Evolutionary conservation across 2,888 invertebrate genomes (phyloP).

Genomic region (Trissoscelio sp.): DNA sequence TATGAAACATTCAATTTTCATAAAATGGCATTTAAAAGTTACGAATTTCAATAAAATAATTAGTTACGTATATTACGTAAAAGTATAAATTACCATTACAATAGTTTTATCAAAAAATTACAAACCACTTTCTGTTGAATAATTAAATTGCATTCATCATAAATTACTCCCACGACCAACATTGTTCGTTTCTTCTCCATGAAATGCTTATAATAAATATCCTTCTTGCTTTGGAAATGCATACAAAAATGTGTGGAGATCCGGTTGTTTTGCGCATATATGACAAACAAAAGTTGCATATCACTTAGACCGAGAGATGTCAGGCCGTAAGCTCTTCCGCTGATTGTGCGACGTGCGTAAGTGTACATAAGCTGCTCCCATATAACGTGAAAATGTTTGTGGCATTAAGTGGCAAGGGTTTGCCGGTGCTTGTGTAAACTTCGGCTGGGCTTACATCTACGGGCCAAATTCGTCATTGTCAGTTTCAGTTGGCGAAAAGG

Average conservation of each 20-base stretch:
- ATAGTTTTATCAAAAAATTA: no score
- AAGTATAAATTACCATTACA: no score
- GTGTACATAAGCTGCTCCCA: conserved; percentile 28
- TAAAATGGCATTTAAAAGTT: no score
- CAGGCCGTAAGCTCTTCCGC: conserved; percentile 33
- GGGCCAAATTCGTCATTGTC: conserved; percentile 53
- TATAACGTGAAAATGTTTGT: conserved; percentile 33
- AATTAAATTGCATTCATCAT: background rate
- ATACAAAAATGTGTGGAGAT: conserved; percentile 10
- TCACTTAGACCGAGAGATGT: background rate
- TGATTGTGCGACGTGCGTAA: conserved; percentile 41
- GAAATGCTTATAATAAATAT: background rate
- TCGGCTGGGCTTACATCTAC: conserved; percentile 13
- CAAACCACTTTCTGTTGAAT: background rate
- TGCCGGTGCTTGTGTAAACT: conserved; percentile 30
- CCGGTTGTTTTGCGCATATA: conserved; percentile 17
- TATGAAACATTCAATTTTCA: no score
- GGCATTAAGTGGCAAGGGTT: conserved; percentile 40
- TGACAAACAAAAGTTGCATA: conserved; percentile 21
- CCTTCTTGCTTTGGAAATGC: background rate
- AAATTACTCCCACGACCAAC: conserved; percentile 7
- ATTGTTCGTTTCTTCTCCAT: background rate
- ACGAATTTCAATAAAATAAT: no score
- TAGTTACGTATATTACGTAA: no score
- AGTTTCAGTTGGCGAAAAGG: conserved; percentile 19